Conservation (phyloP, 2,888 invertebrate genomes). For the Conistra vaccinii region DNA sequence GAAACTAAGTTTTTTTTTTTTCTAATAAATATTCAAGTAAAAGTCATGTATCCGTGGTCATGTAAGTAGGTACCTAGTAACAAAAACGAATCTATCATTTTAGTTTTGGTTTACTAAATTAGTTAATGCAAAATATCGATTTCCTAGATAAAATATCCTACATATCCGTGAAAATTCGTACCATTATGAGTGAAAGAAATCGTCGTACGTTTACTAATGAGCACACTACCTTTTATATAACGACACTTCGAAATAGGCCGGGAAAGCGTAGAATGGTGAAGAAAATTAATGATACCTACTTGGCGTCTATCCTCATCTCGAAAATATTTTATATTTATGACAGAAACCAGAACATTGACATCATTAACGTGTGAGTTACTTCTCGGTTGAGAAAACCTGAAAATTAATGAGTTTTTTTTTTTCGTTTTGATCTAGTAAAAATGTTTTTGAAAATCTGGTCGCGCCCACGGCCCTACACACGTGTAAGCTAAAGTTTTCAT, state of each 20-base stretch:
- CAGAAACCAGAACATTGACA: constrained; percentile 8
- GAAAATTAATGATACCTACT: constrained; percentile 43
- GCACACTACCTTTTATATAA: constrained; percentile 24
- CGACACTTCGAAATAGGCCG: constrained; percentile 24
- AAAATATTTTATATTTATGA: constrained; percentile 19
- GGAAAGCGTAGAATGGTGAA: constrained; percentile 2
- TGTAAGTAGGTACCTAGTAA: too few relatives aligned
- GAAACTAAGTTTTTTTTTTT: neutral
- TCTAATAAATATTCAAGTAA: neutral
- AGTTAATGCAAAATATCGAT: neutral
- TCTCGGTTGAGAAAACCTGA: neutral
- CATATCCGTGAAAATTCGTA: neutral
- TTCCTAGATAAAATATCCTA: neutral
- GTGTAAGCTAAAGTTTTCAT: neutral
- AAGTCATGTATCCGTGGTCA: too few relatives aligned
- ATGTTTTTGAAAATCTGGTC: neutral
- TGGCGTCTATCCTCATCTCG: neutral
- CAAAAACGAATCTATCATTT: neutral
- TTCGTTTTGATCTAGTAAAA: neutral
- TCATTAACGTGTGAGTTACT: constrained; percentile 1
- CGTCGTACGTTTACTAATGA: constrained; percentile 41
- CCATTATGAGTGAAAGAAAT: constrained; percentile 21
- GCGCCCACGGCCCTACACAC: neutral
- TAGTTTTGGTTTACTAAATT: neutral
- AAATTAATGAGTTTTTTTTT: constrained; percentile 7